Conservation (phyloP, 2,113 vertebrate species). For the Sphaerodactylus townsendi region DNA sequence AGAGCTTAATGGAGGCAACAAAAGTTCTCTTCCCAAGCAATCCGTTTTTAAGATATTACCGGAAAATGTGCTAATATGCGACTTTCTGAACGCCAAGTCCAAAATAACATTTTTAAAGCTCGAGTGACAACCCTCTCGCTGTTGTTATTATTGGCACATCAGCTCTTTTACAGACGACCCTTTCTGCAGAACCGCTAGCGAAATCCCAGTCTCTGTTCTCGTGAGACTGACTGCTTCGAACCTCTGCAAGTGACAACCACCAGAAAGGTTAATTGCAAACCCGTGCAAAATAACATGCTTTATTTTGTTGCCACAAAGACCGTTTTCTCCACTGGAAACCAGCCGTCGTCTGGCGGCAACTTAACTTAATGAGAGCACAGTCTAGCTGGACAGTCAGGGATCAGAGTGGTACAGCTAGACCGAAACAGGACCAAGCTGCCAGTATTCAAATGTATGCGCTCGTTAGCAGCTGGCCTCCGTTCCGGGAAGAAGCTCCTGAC, state of each 20-base stretch:
- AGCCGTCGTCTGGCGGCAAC: constrained; percentile 29
- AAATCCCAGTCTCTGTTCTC: constrained; percentile 47
- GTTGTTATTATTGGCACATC: not conserved
- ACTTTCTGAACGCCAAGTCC: not conserved
- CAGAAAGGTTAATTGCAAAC: constrained; percentile 60
- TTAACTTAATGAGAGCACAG: constrained; percentile 44
- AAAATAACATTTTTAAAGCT: not conserved
- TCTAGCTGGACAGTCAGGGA: constrained; percentile 29
- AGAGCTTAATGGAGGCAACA: not conserved
- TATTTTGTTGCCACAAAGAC: constrained; percentile 35
- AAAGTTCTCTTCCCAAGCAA: accelerated
- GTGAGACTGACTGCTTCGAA: constrained; percentile 48
- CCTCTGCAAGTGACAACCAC: constrained; percentile 43
- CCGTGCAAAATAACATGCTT: constrained; percentile 35
- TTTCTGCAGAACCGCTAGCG: constrained; percentile 12
- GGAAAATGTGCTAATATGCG: not conserved
- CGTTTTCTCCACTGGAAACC: constrained; percentile 41
- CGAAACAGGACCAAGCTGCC: not conserved
- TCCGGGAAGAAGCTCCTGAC: not conserved
- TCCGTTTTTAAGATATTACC: not conserved
- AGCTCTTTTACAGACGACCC: not conserved
- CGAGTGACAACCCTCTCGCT: not conserved
- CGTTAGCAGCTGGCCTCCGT: not conserved
- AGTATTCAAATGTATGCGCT: not conserved
- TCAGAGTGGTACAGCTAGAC: constrained; percentile 30